Evolutionary conservation across 2,797 vertebrate genomes (phyloP), one percentile per base, ranked within the genome.

Genomic region (Kryptolebias ocellatus): DNA sequence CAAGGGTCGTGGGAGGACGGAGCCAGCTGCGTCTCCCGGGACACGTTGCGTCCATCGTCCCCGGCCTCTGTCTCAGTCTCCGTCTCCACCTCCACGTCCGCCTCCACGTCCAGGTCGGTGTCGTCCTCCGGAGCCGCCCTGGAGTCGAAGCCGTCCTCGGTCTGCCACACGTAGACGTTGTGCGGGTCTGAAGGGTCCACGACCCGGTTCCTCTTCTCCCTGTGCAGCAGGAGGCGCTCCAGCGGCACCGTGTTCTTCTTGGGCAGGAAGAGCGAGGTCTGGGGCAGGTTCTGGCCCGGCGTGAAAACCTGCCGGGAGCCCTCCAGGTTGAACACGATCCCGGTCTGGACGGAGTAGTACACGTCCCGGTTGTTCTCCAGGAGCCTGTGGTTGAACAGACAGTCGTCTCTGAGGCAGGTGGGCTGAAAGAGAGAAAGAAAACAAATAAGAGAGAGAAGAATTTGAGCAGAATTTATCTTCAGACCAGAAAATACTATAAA

Each of bases 301-400:
- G 85, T 47, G 79, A 93, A 96, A 72, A 91, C 80, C 85, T 95
- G 90, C 77, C 95, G 95, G 5, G 92, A 88, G 29, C 93, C 95
- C 62, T 96, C 96, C 83, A 98, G 89, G 87, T 97, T 96, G 70
- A 99, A 88, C 27, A 98, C 87, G 70, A 96, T 94, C 60, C 88
- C 86, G 64, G 95, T 93, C 73, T 92, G 92, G 20, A 89, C 92
- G 17, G 97, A 98, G 16, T 94, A 95, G 87, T 98, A 98, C 60
- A 97, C 92, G 52, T 98, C 96, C 0, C 94, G 94, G 58, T 96
- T 95, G 14, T 98, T 99, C 72, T 99, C 96, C 89, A 99, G 91
- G 0, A 95, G 95, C 61, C 86, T 92, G 77, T 98, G 97, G 60
- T 90, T 92, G 92, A 99, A 99, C 51, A 95, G 82, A 50, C 97